These are phyloP conservation scores for Andrena praecox DNA, from an alignment of 2,888 invertebrate species.

Conservation along the genomic window DNA sequence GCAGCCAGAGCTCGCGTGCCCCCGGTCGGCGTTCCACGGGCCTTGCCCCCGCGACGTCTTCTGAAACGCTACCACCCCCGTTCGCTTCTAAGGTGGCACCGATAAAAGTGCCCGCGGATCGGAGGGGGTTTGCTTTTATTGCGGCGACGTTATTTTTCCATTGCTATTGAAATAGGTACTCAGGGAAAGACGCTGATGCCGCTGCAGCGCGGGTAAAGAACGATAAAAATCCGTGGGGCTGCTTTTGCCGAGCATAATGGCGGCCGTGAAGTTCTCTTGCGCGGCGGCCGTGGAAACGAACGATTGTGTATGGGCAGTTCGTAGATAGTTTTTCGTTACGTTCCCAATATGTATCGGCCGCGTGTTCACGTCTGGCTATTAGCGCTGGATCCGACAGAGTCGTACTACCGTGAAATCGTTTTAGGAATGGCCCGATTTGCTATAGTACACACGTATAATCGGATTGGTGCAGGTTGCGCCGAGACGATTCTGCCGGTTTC, in stretches of 20 bases:
- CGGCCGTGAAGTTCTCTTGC: slow-evolving; percentile 42
- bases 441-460: slow-evolving; percentile 22
- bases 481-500: slow-evolving; percentile 34
- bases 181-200: slow-evolving; percentile 54
- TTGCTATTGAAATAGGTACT: slow-evolving; percentile 64
- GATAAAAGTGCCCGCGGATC: slow-evolving; percentile 54
- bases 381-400: slow-evolving; percentile 20
- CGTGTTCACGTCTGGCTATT: slow-evolving; percentile 23
- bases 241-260: slow-evolving; percentile 48
- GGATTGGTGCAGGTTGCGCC: slow-evolving; percentile 26
- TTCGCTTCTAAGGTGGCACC: slow-evolving; percentile 25
- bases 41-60: background rate
- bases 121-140: slow-evolving; percentile 57
- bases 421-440: slow-evolving; percentile 9
- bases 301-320: slow-evolving; percentile 49
- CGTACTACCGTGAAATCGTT: slow-evolving; percentile 33
- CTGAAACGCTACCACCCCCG: background rate
- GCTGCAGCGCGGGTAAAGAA: slow-evolving; percentile 9
- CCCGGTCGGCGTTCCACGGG: background rate
- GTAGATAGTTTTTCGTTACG: slow-evolving; percentile 34
- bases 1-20: background rate
- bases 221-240: slow-evolving; percentile 62
- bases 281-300: slow-evolving; percentile 37
- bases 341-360: slow-evolving; percentile 33
- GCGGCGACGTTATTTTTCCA: slow-evolving; percentile 61